phyloP scores from a whole-genome alignment of 2,113 vertebrate genomes.

The Lepidothrix coronata region DNA sequence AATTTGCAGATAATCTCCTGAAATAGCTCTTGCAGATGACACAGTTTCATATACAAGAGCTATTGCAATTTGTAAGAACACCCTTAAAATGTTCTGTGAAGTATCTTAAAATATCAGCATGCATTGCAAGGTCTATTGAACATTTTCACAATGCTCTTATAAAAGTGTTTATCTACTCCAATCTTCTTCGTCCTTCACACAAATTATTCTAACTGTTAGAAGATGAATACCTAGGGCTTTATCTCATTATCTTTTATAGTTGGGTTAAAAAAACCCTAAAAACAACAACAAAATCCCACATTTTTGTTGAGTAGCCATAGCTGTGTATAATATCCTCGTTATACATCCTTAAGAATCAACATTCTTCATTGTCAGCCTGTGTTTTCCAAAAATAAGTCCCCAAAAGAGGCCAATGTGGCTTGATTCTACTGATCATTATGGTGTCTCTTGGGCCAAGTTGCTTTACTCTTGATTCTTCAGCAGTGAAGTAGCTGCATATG shows the following conservation, averaged over 20 bases:
- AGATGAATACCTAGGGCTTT: not conserved
- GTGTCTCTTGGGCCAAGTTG: not conserved
- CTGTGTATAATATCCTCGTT: not conserved
- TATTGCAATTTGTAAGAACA: slow-evolving; percentile 1
- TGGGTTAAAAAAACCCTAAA: not conserved
- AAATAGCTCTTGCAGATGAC: slow-evolving; percentile 16
- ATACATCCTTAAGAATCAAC: not conserved
- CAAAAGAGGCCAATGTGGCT: not conserved
- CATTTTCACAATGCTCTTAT: slow-evolving; percentile 9
- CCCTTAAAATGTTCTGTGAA: not conserved
- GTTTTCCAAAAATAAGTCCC: not conserved
- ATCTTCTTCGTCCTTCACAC: not conserved
- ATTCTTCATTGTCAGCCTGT: not conserved
- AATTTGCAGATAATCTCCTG: slow-evolving; percentile 26
- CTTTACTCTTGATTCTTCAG: not conserved
- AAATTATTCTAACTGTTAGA: not conserved
- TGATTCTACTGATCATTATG: not conserved
- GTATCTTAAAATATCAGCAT: not conserved
- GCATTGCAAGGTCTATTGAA: slow-evolving; percentile 21
- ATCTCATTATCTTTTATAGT: not conserved
- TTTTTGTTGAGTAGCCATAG: not conserved
- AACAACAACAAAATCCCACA: not conserved
- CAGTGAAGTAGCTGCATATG: not conserved
- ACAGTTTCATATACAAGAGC: not conserved
- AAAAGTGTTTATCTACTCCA: slow-evolving; percentile 19